Evolutionary conservation across 2,888 invertebrate species (phyloP), one percentile per base, ranked within the genome.

Genomic region (Ceramica pisi): DNA sequence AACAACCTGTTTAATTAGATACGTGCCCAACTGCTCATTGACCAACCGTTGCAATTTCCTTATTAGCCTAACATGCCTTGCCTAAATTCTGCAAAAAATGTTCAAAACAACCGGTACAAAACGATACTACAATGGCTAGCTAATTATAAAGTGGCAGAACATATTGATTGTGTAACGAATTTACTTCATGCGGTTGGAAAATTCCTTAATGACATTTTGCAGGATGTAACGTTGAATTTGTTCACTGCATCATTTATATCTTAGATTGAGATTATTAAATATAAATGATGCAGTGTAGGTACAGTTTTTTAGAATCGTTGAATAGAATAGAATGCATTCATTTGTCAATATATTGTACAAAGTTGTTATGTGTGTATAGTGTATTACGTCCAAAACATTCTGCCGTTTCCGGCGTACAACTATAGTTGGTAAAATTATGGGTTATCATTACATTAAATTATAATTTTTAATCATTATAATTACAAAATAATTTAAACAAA

Each of bases 21-120:
- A 84, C 85, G 85, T 84, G 85, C 67, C 69, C 62, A 62, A 46
- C 46, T 19, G 19, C 41, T 4, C 41, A 14, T 56, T 67, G 64
- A 38, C 23, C 53, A 56, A 56, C 59, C 62, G 75, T 67, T 70
- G 62, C 63, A 21, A 74, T 83, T 84, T 84, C 84, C 84, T 85
- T 80, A 80, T 85, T 78, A 73, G 56, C 19, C n/a, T 7, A 55
- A 48, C 71, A 67, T 59, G 69, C 67, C 16, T 71, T 51, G 71
- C 35, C 56, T n/a, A 35, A 62, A 75, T 69, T 73, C 55, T 66
- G 61, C 48, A 75, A 80, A 70, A 80, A 80, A 70, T 12, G 7
- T 48, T 41, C 31, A 16, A 14, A 72, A 48, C 44, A 78, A 46
- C 19, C 23, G 48, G 9, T 57, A 48, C 23, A 31, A 55, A 46